Evolutionary conservation across 2,113 vertebrate species (phyloP).

Genomic region (Nesogale talazaci): DNA sequence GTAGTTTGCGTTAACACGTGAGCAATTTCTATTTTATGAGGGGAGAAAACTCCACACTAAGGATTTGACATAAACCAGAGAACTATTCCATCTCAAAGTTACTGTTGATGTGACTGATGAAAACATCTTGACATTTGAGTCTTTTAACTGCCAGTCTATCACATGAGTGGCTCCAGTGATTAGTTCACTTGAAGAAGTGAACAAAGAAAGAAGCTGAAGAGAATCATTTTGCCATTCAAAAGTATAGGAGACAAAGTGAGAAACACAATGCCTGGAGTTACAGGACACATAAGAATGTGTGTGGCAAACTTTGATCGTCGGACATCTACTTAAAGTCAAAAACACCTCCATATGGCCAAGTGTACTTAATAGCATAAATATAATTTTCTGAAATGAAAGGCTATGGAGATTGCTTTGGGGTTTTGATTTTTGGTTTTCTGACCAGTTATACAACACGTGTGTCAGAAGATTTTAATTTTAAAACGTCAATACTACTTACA

Average conservation of each 20-base stretch:
- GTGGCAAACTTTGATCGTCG: neutral
- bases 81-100: constrained; percentile 80
- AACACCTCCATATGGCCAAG: neutral
- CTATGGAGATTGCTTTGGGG: too few relatives aligned
- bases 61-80: constrained; percentile 77
- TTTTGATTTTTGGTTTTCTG: neutral
- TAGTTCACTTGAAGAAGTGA: constrained; percentile 78
- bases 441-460: neutral
- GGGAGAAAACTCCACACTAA: constrained; percentile 67
- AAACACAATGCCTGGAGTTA: constrained; percentile 30
- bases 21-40: constrained; percentile 77
- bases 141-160: constrained; percentile 84
- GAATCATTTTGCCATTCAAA: constrained; percentile 30
- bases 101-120: constrained; percentile 82
- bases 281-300: neutral
- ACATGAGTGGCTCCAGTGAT: constrained; percentile 81
- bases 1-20: constrained; percentile 75
- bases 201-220: constrained; percentile 75
- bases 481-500: neutral
- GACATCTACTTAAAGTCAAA: constrained; percentile 58
- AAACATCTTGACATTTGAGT: constrained; percentile 88
- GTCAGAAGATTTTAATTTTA: neutral
- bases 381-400: constrained; percentile 37
- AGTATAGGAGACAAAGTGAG: constrained; percentile 49
- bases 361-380: neutral